A percentile compares a stretch with the other conserved stretches of the same genome.
These are phyloP conservation scores for Cnemophilus loriae DNA, from an alignment of 2,113 vertebrate species.

Conservation along the genomic window DNA sequence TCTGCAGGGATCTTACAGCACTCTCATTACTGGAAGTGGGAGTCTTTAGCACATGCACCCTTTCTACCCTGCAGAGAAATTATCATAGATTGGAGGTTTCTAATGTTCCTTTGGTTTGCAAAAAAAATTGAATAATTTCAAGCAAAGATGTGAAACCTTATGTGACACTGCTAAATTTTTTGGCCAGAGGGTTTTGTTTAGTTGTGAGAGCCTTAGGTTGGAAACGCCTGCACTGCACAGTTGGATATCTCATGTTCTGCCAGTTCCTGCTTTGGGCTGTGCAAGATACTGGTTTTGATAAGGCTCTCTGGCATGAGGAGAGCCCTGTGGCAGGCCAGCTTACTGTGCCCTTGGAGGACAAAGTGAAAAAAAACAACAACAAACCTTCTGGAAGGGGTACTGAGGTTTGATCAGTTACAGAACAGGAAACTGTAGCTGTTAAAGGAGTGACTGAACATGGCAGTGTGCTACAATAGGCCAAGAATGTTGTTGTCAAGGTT, in stretches of 20 bases:
- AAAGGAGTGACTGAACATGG: neutral
- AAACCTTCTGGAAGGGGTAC: neutral
- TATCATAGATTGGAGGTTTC: neutral
- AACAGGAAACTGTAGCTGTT: neutral
- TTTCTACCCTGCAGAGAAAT: neutral
- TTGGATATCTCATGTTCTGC: neutral
- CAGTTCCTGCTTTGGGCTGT: neutral
- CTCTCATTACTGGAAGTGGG: neutral
- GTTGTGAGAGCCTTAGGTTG: neutral
- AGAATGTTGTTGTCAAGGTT: neutral
- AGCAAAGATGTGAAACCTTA: neutral
- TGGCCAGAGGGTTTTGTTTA: neutral
- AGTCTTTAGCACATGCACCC: neutral
- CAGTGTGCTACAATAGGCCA: neutral
- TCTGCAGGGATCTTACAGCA: neutral
- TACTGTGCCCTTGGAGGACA: neutral
- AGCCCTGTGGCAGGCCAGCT: neutral
- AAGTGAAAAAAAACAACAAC: neutral
- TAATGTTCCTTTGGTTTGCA: neutral
- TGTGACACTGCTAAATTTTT: neutral
- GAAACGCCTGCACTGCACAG: neutral
- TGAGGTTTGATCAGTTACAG: neutral
- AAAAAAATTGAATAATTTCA: neutral
- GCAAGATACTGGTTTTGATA: neutral
- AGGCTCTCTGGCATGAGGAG: neutral